Base-by-base conservation (phyloP, 2,888 invertebrate genomes). In the Drosophila seclusa region DNA sequence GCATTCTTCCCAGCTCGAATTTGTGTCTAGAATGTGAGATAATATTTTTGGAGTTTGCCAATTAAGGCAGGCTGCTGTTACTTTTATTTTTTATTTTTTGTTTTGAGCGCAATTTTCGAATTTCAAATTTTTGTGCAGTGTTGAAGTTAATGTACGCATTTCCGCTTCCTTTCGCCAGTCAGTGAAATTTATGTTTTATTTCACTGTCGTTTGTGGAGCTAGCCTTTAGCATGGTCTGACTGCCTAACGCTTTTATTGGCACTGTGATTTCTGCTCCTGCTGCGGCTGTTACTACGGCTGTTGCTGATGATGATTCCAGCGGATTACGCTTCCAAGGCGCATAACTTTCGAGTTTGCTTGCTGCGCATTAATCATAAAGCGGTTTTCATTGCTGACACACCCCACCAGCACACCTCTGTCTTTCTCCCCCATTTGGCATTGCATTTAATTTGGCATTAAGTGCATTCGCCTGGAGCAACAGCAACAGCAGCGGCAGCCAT, bases 371-470 rank as follows among this genome's bases (percentile, higher is more conserved):
- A 80, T 80, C 89, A 84, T 86, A 87, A 77, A 86, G 83, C 83
- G 83, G 68, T 80, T 75, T 78, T 86, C 74, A 75, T 70, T 65
- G 61, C 78, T 67, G 59, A 50, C 63, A 31, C 50, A 53, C 49
- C 36, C 48, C 27, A 8, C n/a, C 21, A 7, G 0, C 6, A 4
- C 48, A 6, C 38, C 38, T 11, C 50, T 18, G n/a, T 21, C 54
- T 4, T 4, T 6, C 21, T 27, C 18, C n/a, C n/a, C 29, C 59
- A 32, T 27, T 21, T 29, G 54, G 42, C 73, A 73, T 42, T 89
- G 89, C 86, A 87, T 85, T 89, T 86, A 89, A 86, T 86, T 89
- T 80, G 77, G 85, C 87, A 85, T 87, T 87, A 86, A 87, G 87
- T 89, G 77, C 80, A 84, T 80, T 70, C 76, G 69, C 79, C 73